phyloP scores from a whole-genome alignment of 1,140 invertebrate species.

The Heliconius hewitsoni region DNA sequence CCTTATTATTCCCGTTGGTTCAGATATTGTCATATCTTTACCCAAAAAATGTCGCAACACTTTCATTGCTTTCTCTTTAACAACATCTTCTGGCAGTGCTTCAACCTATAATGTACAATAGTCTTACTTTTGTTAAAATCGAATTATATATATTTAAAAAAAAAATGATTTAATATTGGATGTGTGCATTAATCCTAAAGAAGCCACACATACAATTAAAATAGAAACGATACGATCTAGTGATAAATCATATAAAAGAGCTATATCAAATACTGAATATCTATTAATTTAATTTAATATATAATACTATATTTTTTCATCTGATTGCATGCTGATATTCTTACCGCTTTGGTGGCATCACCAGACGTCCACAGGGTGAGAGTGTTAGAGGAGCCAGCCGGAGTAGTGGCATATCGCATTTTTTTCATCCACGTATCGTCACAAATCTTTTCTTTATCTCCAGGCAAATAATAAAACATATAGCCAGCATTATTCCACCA shows the following conservation, averaged over 20 bases:
- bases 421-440: slow-evolving; percentile 47
- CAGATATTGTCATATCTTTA: slow-evolving; percentile 41
- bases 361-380: slow-evolving; percentile 57
- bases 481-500: slow-evolving; percentile 46
- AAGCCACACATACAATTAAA: too few species aligned
- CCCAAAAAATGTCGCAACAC: slow-evolving; percentile 47
- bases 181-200: too few species aligned
- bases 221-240: too few species aligned
- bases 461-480: slow-evolving; percentile 34
- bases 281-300: too few species aligned
- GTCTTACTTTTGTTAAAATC: too few species aligned
- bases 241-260: too few species aligned
- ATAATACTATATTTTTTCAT: too few species aligned
- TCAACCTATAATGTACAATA: slow-evolving; percentile 48
- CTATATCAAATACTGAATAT: too few species aligned
- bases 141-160: too few species aligned
- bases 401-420: slow-evolving; percentile 41
- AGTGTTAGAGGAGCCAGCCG: slow-evolving; percentile 39
- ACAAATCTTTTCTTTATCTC: slow-evolving; percentile 43
- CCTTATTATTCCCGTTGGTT: slow-evolving; percentile 52
- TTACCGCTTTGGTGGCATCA: slow-evolving; percentile 50
- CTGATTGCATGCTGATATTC: slow-evolving; percentile 1
- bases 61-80: slow-evolving; percentile 54
- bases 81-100: slow-evolving; percentile 57
- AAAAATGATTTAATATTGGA: too few species aligned